Percentiles rank a stretch among this genome's conserved stretches.
These are phyloP conservation scores for Odontothrips loti DNA, from an alignment of 2,888 invertebrate genomes.

Conservation along the genomic window DNA sequence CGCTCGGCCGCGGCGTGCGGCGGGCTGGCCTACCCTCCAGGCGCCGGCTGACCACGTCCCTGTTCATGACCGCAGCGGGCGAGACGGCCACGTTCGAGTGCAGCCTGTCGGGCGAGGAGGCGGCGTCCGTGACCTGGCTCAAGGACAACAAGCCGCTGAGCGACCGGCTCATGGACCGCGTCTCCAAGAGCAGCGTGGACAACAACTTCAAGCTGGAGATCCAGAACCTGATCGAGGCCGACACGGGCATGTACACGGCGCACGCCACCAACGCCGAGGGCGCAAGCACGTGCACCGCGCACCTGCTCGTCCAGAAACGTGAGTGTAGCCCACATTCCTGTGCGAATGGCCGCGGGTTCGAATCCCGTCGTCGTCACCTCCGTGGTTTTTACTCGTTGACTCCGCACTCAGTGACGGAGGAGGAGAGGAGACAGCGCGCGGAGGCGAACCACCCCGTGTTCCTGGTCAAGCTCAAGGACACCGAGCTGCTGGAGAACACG, in stretches of 20 bases:
- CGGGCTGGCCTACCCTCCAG: no score
- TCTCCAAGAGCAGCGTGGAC: constrained; percentile 58
- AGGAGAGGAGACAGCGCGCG: constrained; percentile 64
- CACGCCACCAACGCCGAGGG: constrained; percentile 77
- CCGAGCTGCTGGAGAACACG: constrained; percentile 80
- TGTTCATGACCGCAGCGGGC: constrained; percentile 59
- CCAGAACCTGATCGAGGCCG: constrained; percentile 67
- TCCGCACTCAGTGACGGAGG: constrained; percentile 57
- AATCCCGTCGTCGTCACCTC: no score
- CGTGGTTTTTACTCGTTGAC: no score
- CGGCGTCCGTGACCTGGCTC: constrained; percentile 67
- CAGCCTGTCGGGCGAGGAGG: constrained; percentile 56
- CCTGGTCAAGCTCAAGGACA: constrained; percentile 77
- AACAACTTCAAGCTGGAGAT: constrained; percentile 66
- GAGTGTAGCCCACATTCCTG: constrained; percentile 49
- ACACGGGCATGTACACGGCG: constrained; percentile 87
- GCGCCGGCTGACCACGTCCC: no score
- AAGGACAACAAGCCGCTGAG: constrained; percentile 81
- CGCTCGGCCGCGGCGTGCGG: no score
- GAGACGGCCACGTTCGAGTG: constrained; percentile 79
- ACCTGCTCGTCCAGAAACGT: constrained; percentile 81
- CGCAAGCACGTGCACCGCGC: constrained; percentile 78
- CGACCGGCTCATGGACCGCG: constrained; percentile 68
- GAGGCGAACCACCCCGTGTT: constrained; percentile 77
- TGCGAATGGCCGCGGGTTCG: no score